Base-by-base conservation (phyloP, 2,888 invertebrate genomes). In the Zaprionus obscuricornis region DNA sequence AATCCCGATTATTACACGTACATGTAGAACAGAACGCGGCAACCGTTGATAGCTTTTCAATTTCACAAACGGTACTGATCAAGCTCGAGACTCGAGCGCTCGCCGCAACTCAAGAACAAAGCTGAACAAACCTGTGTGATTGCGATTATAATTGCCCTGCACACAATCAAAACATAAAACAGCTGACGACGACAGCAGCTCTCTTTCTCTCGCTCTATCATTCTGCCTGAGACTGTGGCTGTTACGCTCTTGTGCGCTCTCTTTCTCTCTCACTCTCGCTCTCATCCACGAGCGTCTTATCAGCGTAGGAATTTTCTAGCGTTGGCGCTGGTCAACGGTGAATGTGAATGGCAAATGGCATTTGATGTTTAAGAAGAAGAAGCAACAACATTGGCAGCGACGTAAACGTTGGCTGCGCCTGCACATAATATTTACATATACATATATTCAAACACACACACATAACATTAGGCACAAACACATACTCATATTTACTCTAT, bases 61-160 rank as follows among this genome's bases (percentile, higher is more conserved):
- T 75, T 74, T 72, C 77, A 81, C 73, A 72, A 83, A 74, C 71
- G 57, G 62, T 68, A 85, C 81, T 83, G 71, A 76, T 73, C 77
- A 40, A 50, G 51, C 50, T 45, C n/a, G n/a, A n/a, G n/a, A n/a
- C 27, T 29, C 11, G 8, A 27, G 31, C 10, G 18, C 52, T 46
- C 24, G 45, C 42, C 24, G 66, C 50, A 46, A 59, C 45, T 56
- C 43, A 65, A 72, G 70, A 75, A 71, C 70, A 39, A 56, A 40
- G 59, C 71, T 63, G 49, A 60, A 52, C 31, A 56, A 77, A 79
- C 67, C 81, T 70, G 66, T 62, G 69, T 34, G 59, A 57, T 74
- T 59, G 60, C 51, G 51, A 66, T 66, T 56, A 65, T 42, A 37
- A 52, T 56, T 46, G 33, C 66, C 45, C 36, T 37, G 63, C 62